Evolutionary conservation across 1,140 invertebrate species (phyloP).

Genomic region (Philopotamus ludificatus): DNA sequence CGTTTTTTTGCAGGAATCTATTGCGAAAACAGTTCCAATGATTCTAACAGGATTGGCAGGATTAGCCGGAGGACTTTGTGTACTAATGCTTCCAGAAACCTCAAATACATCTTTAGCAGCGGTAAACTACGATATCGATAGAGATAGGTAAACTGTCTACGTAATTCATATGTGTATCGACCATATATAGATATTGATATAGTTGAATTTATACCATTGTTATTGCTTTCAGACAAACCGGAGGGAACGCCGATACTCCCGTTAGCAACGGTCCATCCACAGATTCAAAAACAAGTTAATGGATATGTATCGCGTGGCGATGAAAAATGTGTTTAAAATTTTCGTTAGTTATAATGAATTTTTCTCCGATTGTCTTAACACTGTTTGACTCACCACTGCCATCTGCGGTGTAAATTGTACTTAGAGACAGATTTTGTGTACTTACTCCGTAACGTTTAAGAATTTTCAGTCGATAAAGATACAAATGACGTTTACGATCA

Average conservation of each 20-base stretch:
- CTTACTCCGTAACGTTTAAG: neutral
- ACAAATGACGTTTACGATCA: no score
- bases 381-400: neutral
- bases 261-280: slow-evolving; percentile 12
- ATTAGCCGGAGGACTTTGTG: slow-evolving; percentile 61
- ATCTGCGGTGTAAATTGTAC: neutral
- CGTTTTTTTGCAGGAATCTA: slow-evolving; percentile 21
- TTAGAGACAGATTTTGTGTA: neutral
- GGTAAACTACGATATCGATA: slow-evolving; percentile 26
- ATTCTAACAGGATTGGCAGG: slow-evolving; percentile 62
- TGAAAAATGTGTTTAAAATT: neutral
- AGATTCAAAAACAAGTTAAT: slow-evolving; percentile 14
- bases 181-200: neutral
- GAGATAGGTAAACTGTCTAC: neutral
- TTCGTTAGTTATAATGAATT: neutral
- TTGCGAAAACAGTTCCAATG: slow-evolving; percentile 57
- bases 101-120: slow-evolving; percentile 42
- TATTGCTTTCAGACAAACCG: slow-evolving; percentile 1
- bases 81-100: slow-evolving; percentile 62
- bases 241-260: neutral
- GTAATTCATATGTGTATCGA: neutral
- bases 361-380: neutral
- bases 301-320: neutral
- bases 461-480: neutral
- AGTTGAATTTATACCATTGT: no score